These are phyloP conservation scores for Ennomos quercinarius DNA, from an alignment of 2,888 invertebrate species.

Conservation along the genomic window DNA sequence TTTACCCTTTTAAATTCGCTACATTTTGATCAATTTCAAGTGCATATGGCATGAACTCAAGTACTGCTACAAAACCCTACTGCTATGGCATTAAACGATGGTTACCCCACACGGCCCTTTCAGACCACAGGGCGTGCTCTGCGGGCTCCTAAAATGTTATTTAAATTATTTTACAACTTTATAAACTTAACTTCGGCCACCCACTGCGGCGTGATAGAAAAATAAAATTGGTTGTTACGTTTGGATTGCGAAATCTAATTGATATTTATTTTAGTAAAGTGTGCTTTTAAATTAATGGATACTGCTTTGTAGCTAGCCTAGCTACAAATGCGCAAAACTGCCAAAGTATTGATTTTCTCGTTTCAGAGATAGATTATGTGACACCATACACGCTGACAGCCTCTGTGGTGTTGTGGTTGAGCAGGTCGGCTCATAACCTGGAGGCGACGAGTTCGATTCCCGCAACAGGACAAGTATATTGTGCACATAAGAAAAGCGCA, in stretches of 20 bases:
- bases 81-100: constrained; percentile 62
- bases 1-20: neutral
- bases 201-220: constrained; percentile 19
- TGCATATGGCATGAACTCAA: neutral
- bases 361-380: too few relatives aligned
- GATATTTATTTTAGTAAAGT: neutral
- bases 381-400: too few relatives aligned
- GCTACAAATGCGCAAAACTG: too few relatives aligned
- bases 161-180: constrained; percentile 52
- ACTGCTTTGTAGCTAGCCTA: too few relatives aligned
- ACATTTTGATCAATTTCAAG: constrained; percentile 8
- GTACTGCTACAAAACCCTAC: constrained; percentile 47
- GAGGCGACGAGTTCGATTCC: too few relatives aligned
- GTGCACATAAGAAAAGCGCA: too few relatives aligned
- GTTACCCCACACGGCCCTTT: constrained; percentile 45
- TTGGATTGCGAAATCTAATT: constrained; percentile 4
- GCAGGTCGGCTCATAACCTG: too few relatives aligned
- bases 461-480: too few relatives aligned
- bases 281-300: too few relatives aligned
- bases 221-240: constrained; percentile 11
- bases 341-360: too few relatives aligned
- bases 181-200: constrained; percentile 26
- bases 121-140: constrained; percentile 78
- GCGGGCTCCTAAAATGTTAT: constrained; percentile 59
- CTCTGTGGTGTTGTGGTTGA: too few relatives aligned